Percentiles rank a stretch among this genome's conserved stretches.
Conservation (phyloP, 1,140 invertebrate genomes). For the Drosophila punjabiensis region DNA sequence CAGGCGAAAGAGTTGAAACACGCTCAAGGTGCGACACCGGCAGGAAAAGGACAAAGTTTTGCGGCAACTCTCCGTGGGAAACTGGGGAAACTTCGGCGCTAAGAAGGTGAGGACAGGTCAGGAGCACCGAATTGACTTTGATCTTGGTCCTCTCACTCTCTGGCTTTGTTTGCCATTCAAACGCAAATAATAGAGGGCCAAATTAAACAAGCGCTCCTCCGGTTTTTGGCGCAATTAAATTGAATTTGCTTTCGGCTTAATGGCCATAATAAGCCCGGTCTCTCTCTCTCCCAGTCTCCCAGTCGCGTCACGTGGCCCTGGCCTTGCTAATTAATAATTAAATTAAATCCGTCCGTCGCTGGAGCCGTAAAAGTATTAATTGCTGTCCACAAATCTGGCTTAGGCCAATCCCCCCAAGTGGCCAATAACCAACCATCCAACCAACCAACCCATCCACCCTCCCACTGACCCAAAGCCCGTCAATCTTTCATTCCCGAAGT, state of each 20-base stretch:
- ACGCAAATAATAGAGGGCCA: conserved; percentile 60
- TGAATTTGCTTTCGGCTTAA: conserved; percentile 71
- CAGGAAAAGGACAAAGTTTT: conserved; percentile 75
- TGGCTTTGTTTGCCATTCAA: conserved; percentile 67
- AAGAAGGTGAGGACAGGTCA: conserved; percentile 66
- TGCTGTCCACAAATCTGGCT: conserved; percentile 65
- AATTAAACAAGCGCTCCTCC: conserved; percentile 48
- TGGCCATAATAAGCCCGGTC: conserved; percentile 64
- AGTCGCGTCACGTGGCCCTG: conserved; percentile 13
- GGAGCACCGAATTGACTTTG: conserved; percentile 69
- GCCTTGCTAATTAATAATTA: conserved; percentile 73
- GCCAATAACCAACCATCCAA: conserved; percentile 15
- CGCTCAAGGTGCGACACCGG: conserved; percentile 31
- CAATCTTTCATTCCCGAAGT: conserved; percentile 62
- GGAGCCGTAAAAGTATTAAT: conserved; percentile 73
- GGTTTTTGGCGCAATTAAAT: conserved; percentile 61
- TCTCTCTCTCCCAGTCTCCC: conserved; percentile 5
- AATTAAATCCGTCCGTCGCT: conserved; percentile 68
- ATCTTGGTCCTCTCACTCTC: conserved; percentile 54
- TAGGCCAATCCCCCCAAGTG: conserved; percentile 53
- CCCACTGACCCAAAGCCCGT: conserved; percentile 35
- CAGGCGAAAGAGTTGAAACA: conserved; percentile 54
- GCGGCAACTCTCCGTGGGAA: conserved; percentile 43
- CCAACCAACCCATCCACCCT: neutral
- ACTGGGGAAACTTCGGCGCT: conserved; percentile 35